These are phyloP conservation scores for Cyclopterus lumpus DNA, from an alignment of 2,797 vertebrate species.

Conservation along the genomic window DNA sequence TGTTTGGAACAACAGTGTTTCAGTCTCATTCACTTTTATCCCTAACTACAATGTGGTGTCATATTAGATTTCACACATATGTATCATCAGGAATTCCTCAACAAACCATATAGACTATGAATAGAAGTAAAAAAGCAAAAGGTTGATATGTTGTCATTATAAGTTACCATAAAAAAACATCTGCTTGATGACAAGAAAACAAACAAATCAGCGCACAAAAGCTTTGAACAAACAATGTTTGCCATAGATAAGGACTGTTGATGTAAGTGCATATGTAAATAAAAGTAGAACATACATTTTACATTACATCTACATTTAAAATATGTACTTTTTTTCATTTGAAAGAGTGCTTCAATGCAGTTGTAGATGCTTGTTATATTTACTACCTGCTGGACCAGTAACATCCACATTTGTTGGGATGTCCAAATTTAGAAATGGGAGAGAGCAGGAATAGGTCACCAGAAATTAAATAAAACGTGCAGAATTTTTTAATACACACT, in stretches of 20 bases:
- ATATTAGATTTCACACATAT: constrained; percentile 33
- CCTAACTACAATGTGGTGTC: constrained; percentile 14
- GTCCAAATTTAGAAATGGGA: constrained; percentile 79
- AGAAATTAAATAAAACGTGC: constrained; percentile 84
- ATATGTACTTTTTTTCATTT: constrained; percentile 7
- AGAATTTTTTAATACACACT: constrained; percentile 83
- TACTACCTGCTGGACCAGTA: constrained; percentile 78
- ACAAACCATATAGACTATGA: constrained; percentile 11
- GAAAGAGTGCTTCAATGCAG: not conserved
- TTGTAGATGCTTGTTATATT: constrained; percentile 30
- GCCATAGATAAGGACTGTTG: not conserved
- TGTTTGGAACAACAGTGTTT: constrained; percentile 29
- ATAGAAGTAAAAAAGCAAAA: constrained; percentile 4
- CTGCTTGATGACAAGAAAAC: constrained; percentile 11
- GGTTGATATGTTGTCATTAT: not conserved
- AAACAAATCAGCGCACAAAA: not conserved
- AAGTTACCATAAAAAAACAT: constrained; percentile 5
- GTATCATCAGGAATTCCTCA: constrained; percentile 5
- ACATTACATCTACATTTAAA: not conserved
- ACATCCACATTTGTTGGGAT: constrained; percentile 74
- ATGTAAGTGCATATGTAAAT: not conserved
- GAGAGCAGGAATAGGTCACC: constrained; percentile 75
- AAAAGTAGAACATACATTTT: not conserved
- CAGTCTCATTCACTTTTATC: constrained; percentile 20
- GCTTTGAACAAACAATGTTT: not conserved